These are phyloP conservation scores for Paradisaea rubra DNA, from an alignment of 2,113 vertebrate genomes.

Conservation along the genomic window DNA sequence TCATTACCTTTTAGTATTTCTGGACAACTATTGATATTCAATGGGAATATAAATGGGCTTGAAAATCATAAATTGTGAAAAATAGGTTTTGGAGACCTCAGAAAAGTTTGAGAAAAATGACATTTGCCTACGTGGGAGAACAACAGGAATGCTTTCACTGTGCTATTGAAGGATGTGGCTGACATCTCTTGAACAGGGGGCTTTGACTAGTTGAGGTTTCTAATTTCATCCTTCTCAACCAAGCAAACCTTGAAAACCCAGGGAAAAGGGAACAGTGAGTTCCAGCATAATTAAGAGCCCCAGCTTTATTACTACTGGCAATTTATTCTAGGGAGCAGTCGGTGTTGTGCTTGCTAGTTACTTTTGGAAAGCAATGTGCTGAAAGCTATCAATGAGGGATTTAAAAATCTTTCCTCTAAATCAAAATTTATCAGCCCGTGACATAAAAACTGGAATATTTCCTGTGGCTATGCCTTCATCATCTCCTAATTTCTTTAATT, in stretches of 20 bases:
- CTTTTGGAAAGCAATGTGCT: background rate
- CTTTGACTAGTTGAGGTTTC: background rate
- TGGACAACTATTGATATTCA: slow-evolving; percentile 55
- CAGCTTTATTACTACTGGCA: background rate
- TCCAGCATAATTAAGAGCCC: background rate
- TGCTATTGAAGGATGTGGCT: background rate
- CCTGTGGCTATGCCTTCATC: background rate
- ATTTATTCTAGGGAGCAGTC: background rate
- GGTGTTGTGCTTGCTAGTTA: background rate
- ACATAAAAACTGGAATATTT: slow-evolving; percentile 22
- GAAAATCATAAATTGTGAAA: slow-evolving; percentile 45
- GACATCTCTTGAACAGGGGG: background rate
- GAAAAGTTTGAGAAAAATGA: slow-evolving; percentile 28
- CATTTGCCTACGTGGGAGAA: background rate
- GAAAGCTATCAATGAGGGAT: background rate
- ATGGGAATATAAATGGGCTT: slow-evolving; percentile 36
- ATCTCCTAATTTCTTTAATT: slow-evolving; percentile 46
- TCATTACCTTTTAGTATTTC: slow-evolving; percentile 35
- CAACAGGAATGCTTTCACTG: background rate
- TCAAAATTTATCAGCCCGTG: background rate
- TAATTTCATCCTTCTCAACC: background rate
- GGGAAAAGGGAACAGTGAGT: background rate
- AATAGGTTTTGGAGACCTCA: background rate
- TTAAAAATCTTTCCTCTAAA: slow-evolving; percentile 14
- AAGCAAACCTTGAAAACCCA: background rate